phyloP scores from a whole-genome alignment of 2,888 invertebrate genomes.

The Hemistola chrysoprasaria region DNA sequence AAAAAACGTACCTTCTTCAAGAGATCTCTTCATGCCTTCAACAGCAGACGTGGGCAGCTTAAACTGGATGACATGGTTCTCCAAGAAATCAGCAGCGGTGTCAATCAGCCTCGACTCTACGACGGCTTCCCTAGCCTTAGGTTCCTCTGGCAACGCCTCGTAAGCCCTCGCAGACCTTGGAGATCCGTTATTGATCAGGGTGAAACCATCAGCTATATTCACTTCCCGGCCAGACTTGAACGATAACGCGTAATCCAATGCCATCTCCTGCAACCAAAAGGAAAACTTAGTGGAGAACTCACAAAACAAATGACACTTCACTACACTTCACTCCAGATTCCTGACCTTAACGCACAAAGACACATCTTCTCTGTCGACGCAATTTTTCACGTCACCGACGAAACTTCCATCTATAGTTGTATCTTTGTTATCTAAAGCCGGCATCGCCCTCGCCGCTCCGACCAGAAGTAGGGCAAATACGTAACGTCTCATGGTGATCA shows the following conservation, averaged over 20 bases:
- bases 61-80: slow-evolving; percentile 91
- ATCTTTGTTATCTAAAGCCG: slow-evolving; percentile 75
- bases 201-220: slow-evolving; percentile 83
- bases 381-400: slow-evolving; percentile 86
- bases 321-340: slow-evolving; percentile 41
- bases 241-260: slow-evolving; percentile 86
- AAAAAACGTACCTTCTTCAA: slow-evolving; percentile 89
- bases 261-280: slow-evolving; percentile 85
- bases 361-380: slow-evolving; percentile 84
- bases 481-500: slow-evolving; percentile 68
- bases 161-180: slow-evolving; percentile 83
- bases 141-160: slow-evolving; percentile 87
- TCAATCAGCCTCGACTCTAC: slow-evolving; percentile 89
- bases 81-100: slow-evolving; percentile 88
- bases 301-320: slow-evolving; percentile 32
- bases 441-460: slow-evolving; percentile 73
- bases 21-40: slow-evolving; percentile 88
- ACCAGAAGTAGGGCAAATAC: slow-evolving; percentile 76
- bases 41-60: slow-evolving; percentile 88
- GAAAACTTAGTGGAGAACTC: slow-evolving; percentile 44
- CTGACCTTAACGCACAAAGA: slow-evolving; percentile 88
- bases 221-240: slow-evolving; percentile 80
- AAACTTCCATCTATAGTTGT: slow-evolving; percentile 69
- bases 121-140: slow-evolving; percentile 87
- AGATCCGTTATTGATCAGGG: slow-evolving; percentile 70